Evolutionary conservation across 2,797 vertebrate species (phyloP).

Genomic region (Mormyrus hasselquistii): DNA sequence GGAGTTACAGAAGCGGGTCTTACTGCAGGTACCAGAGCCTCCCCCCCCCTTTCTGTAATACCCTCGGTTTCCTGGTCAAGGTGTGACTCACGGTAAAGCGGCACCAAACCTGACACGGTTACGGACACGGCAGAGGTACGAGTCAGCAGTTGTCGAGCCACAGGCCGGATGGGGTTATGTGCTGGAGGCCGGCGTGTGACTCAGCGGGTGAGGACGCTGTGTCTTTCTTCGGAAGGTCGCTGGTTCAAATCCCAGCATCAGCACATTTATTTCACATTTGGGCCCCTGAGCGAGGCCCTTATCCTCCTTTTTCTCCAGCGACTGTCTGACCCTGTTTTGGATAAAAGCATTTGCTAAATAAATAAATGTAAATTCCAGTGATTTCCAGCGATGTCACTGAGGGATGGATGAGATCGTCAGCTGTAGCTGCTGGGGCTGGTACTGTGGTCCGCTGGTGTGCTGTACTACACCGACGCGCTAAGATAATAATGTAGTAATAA

Average conservation of each 20-base stretch:
- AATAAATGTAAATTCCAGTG: background rate
- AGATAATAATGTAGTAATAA: background rate
- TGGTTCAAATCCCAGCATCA: background rate
- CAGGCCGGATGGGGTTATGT: background rate
- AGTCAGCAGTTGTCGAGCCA: background rate
- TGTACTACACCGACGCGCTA: background rate
- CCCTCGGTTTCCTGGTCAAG: background rate
- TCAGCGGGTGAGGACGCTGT: background rate
- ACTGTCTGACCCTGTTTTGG: background rate
- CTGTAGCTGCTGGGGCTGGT: background rate
- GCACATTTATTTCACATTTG: background rate
- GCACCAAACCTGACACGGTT: background rate
- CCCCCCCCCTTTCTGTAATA: background rate
- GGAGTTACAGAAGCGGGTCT: conserved; percentile 56
- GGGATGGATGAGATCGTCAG: background rate
- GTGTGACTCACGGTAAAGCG: background rate
- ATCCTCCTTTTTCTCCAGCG: background rate
- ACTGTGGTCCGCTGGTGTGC: background rate
- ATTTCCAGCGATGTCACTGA: background rate
- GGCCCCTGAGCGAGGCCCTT: background rate
- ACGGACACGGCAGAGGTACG: background rate
- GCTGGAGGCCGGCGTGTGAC: background rate
- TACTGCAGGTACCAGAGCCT: conserved; percentile 51
- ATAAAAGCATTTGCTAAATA: background rate
- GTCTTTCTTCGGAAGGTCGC: background rate